These are phyloP conservation scores for Triplophysa rosa DNA, from an alignment of 2,113 vertebrate genomes.

Conservation along the genomic window DNA sequence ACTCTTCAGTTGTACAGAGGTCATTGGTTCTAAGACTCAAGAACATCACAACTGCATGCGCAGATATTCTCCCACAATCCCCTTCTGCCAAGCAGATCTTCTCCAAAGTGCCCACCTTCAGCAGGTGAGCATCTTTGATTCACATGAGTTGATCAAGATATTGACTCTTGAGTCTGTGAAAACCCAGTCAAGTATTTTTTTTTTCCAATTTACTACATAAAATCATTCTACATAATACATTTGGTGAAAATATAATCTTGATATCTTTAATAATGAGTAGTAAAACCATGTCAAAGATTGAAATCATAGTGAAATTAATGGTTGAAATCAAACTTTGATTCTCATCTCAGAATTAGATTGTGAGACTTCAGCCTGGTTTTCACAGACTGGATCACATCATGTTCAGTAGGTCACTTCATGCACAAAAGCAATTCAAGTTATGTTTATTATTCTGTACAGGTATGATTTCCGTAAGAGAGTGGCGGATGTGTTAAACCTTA, in stretches of 20 bases:
- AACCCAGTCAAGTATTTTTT: no score
- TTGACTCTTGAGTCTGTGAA: no score
- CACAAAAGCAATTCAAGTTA: neutral
- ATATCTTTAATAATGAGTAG: no score
- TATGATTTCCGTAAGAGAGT: slow-evolving; percentile 73
- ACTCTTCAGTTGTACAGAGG: slow-evolving; percentile 67
- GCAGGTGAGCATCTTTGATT: slow-evolving; percentile 60
- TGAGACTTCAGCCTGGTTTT: no score
- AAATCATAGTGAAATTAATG: no score
- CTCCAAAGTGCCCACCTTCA: slow-evolving; percentile 61
- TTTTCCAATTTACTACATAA: no score
- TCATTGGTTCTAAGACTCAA: slow-evolving; percentile 63
- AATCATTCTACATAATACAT: no score
- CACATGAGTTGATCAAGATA: neutral
- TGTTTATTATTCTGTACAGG: slow-evolving; percentile 55
- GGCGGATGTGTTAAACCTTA: slow-evolving; percentile 58
- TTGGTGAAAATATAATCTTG: no score
- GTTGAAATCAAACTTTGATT: no score
- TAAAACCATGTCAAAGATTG: no score
- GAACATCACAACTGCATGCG: slow-evolving; percentile 59
- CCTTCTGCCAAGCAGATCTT: slow-evolving; percentile 68
- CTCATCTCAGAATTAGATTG: no score
- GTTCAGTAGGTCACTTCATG: neutral
- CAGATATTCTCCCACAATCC: slow-evolving; percentile 67
- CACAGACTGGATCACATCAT: no score